Percentiles rank a stretch among this genome's conserved stretches.
phyloP scores from a whole-genome alignment of 2,888 invertebrate genomes.

The Zele albiditarsus region DNA sequence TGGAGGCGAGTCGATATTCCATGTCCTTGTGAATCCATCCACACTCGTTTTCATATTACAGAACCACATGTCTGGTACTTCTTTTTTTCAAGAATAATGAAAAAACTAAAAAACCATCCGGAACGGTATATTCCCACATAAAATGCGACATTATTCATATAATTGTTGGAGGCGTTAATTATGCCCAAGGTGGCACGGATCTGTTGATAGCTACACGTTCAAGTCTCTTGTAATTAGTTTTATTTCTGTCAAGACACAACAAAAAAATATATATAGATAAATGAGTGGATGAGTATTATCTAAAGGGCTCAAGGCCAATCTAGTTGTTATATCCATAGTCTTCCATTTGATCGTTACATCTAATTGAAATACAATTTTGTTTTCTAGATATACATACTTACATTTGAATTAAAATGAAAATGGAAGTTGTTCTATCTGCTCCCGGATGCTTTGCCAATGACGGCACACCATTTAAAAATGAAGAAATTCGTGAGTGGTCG shows the following conservation, averaged over 20 bases:
- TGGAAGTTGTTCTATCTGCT: conserved; percentile 64
- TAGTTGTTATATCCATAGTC: neutral
- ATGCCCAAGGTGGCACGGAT: conserved; percentile 15
- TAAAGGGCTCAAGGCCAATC: conserved; percentile 13
- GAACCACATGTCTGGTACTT: neutral
- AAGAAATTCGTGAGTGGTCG: conserved; percentile 76
- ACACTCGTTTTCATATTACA: neutral
- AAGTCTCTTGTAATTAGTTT: conserved; percentile 4
- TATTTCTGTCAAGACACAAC: neutral
- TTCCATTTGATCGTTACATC: neutral
- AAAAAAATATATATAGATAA: neutral
- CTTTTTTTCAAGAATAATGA: neutral
- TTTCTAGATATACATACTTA: neutral
- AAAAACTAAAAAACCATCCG: neutral
- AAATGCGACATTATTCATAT: conserved; percentile 22
- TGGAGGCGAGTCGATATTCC: conserved; percentile 14
- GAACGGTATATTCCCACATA: conserved; percentile 20
- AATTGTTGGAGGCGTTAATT: conserved; percentile 27
- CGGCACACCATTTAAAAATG: conserved; percentile 74
- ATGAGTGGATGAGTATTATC: neutral
- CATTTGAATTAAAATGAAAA: conserved; percentile 44
- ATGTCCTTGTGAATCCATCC: conserved; percentile 19
- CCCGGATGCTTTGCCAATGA: conserved; percentile 57
- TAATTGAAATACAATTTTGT: neutral
- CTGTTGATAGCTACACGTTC: neutral